Conservation (phyloP, 2,113 vertebrate species). For the Alectura lathami region DNA sequence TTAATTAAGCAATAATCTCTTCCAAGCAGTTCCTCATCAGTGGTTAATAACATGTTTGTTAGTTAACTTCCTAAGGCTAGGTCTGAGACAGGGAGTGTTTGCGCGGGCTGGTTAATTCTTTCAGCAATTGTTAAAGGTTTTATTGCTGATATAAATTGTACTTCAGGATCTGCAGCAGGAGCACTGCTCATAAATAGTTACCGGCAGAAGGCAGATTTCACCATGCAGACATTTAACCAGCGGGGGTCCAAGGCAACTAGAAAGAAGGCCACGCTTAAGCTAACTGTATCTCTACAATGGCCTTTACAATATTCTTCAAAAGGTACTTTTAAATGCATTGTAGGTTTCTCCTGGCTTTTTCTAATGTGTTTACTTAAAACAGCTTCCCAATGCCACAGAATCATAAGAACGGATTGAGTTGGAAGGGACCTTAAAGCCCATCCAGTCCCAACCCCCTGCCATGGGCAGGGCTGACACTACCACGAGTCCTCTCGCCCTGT, state of each 20-base stretch:
- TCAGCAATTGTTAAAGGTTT: slow-evolving; percentile 34
- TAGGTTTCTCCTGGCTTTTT: neutral
- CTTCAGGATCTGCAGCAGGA: slow-evolving; percentile 29
- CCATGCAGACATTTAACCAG: neutral
- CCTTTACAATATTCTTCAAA: neutral
- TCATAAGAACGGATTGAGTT: neutral
- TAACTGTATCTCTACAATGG: neutral
- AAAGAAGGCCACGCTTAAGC: neutral
- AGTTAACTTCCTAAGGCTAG: slow-evolving; percentile 60
- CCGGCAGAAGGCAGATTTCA: neutral
- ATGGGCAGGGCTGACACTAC: neutral
- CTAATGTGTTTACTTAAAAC: neutral
- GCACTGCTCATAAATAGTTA: slow-evolving; percentile 24
- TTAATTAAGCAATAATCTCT: slow-evolving; percentile 73
- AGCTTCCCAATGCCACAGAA: neutral
- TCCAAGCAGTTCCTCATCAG: slow-evolving; percentile 36
- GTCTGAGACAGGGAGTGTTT: slow-evolving; percentile 6
- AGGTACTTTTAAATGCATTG: neutral
- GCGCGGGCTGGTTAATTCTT: slow-evolving; percentile 16
- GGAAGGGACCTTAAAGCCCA: neutral
- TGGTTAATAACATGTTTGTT: slow-evolving; percentile 60
- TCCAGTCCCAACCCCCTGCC: neutral
- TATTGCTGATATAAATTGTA: slow-evolving; percentile 12
- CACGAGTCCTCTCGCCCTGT: neutral
- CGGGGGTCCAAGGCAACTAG: slow-evolving; percentile 3